phyloP scores from a whole-genome alignment of 2,888 invertebrate genomes.

The Callinectes sapidus region DNA sequence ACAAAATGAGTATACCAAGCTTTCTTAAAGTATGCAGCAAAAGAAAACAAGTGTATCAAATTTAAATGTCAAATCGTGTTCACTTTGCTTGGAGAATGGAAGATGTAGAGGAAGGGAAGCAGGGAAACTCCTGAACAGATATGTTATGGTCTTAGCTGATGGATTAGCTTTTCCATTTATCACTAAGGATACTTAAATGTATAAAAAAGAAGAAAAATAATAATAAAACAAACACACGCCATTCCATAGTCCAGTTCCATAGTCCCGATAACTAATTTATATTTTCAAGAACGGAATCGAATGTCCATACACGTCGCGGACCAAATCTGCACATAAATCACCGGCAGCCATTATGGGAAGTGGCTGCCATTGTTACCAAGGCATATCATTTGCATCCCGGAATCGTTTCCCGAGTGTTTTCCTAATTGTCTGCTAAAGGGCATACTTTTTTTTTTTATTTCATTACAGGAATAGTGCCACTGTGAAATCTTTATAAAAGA shows the following conservation, averaged over 20 bases:
- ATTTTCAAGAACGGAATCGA: neutral
- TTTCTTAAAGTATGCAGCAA: too few relatives aligned
- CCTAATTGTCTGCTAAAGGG: neutral
- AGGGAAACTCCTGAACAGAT: too few relatives aligned
- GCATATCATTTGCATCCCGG: neutral
- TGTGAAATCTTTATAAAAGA: neutral
- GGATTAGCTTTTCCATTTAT: too few relatives aligned
- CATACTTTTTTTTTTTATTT: neutral
- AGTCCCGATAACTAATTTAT: neutral
- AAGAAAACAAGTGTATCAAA: too few relatives aligned
- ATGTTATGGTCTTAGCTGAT: too few relatives aligned
- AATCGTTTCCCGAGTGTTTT: neutral
- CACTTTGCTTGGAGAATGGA: too few relatives aligned
- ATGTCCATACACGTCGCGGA: neutral
- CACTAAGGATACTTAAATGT: too few relatives aligned
- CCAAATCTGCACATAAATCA: neutral
- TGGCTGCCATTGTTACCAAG: slow-evolving; percentile 6
- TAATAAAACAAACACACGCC: neutral
- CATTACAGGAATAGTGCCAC: neutral
- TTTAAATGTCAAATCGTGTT: too few relatives aligned
- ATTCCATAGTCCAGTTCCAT: neutral
- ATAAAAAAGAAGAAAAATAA: too few relatives aligned
- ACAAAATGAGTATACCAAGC: too few relatives aligned
- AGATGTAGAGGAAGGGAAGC: too few relatives aligned
- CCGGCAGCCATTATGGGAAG: neutral